Evolutionary conservation across 2,797 vertebrate genomes (phyloP), one percentile per base, ranked within the genome.

Genomic region (Notolepis coatsorum): DNA sequence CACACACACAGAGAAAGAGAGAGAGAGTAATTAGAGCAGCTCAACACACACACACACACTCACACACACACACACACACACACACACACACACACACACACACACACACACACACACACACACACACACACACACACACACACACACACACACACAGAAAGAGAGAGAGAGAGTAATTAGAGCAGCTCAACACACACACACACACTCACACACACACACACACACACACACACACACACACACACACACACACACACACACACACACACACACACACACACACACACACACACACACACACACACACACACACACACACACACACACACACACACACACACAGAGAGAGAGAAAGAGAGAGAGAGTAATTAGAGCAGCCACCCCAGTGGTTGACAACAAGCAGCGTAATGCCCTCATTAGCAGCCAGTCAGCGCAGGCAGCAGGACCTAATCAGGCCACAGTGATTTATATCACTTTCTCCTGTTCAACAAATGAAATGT

Each of bases 401-500:
- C 94, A 95, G 94, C 96, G 95, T 96, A 96, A 97, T 96, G 94
- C 94, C 95, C 95, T 96, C 96, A 98, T 98, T 97, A 97, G 91
- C 94, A 94, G 95, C 95, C 95, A 94, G 96, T 96, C 96, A 95
- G 95, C 96, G 93, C 95, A 95, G 94, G 95, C 95, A 93, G 95
- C 95, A 93, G 91, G 91, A 93, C 94, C 95, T 97, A 96, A 97
- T 96, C 95, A 96, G 95, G 96, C 94, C 95, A 92, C 95, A 92
- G 94, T 97, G 95, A 96, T 97, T 96, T 97, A 96, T 96, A 96
- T 95, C 95, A 96, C 96, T 96, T 91, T 95, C 96, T 95, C 94
- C 94, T 96, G 95, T 96, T 96, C 94, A 96, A 95, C 96, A 98
- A 98, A 97, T 98, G 95, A 96, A 97, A 98, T 98, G 94, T 96